Conservation (phyloP, 2,888 invertebrate species). For the Salticus scenicus region DNA sequence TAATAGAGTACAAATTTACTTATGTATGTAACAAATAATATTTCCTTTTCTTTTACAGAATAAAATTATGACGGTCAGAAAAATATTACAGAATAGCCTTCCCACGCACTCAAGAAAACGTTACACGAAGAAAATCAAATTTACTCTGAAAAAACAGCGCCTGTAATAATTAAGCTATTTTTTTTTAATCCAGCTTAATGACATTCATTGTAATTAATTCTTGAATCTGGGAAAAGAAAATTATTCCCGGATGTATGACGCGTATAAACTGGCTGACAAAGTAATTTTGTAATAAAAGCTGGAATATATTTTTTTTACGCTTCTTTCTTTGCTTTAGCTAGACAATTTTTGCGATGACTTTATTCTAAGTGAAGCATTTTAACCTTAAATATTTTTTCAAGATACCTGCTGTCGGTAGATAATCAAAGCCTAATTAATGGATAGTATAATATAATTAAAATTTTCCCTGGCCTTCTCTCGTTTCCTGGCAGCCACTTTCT, state of each 20-base stretch:
- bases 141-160: no score
- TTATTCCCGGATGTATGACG: neutral
- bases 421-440: slow-evolving; percentile 1
- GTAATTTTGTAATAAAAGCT: slow-evolving; percentile 1
- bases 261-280: neutral
- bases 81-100: no score
- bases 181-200: neutral
- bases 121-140: no score
- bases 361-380: neutral
- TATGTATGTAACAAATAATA: no score
- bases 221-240: neutral
- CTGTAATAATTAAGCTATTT: no score
- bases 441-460: slow-evolving; percentile 14
- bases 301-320: neutral
- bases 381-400: neutral
- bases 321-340: no score
- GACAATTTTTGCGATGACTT: neutral
- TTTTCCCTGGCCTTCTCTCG: neutral
- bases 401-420: slow-evolving; percentile 1
- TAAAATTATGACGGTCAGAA: no score
- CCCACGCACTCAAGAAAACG: no score
- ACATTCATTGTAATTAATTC: neutral
- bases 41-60: no score
- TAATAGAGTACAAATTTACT: no score
- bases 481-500: no score